Evolutionary conservation across 2,888 invertebrate genomes (phyloP).

Genomic region (Adelognathus sp.): DNA sequence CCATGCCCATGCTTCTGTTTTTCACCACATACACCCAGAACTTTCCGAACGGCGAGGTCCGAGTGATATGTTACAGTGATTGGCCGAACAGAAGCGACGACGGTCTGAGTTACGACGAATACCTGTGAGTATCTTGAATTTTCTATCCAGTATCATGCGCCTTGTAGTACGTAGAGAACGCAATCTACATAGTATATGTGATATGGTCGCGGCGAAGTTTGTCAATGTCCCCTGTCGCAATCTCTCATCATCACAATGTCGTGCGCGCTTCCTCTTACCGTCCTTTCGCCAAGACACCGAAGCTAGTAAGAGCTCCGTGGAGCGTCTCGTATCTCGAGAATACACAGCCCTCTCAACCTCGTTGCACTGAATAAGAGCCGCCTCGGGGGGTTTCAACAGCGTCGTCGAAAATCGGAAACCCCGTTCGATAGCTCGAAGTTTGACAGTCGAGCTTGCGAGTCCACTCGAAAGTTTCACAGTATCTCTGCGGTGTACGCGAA

Average conservation of each 20-base stretch:
- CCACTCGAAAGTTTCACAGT: not conserved
- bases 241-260: not conserved
- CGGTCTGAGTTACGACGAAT: constrained; percentile 88
- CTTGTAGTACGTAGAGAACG: not conserved
- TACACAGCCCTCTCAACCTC: not conserved
- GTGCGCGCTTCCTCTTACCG: not conserved
- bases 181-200: not conserved
- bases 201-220: not conserved
- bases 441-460: not conserved
- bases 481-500: not conserved
- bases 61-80: constrained; percentile 91
- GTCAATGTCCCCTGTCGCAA: not conserved
- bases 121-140: constrained; percentile 85
- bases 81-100: constrained; percentile 88
- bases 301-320: not conserved
- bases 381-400: not conserved
- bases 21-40: constrained; percentile 87
- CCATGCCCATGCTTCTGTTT: constrained; percentile 93
- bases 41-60: constrained; percentile 83
- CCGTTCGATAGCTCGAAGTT: no score
- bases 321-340: constrained; percentile 5
- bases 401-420: no score
- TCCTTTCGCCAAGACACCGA: not conserved
- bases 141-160: not conserved
- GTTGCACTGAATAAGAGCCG: not conserved